Evolutionary conservation across 2,113 vertebrate genomes (phyloP).

Genomic region (Centropus bengalensis): DNA sequence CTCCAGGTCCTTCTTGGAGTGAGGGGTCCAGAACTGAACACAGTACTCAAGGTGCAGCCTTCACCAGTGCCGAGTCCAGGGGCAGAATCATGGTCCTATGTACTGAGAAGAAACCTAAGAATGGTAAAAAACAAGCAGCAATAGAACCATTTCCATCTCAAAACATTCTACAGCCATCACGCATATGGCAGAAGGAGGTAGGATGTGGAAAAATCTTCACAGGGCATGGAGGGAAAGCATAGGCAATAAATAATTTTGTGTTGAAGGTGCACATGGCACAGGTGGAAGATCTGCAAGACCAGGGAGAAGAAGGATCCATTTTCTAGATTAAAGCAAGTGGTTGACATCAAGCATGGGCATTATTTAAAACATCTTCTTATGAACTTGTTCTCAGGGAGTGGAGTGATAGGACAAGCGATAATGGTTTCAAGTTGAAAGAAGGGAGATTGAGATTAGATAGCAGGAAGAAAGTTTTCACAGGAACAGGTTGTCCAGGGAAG

Average conservation of each 20-base stretch:
- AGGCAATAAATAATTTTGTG: not conserved
- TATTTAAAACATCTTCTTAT: not conserved
- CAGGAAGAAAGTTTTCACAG: no score
- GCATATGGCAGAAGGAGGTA: not conserved
- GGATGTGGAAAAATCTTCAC: accelerated
- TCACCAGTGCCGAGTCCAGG: no score
- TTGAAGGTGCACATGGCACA: not conserved
- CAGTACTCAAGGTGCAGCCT: no score
- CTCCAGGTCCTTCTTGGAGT: no score
- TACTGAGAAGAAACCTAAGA: not conserved
- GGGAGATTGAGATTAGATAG: no score
- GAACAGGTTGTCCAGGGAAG: no score
- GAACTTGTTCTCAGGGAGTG: no score
- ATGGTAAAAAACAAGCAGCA: not conserved
- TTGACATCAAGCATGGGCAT: accelerated
- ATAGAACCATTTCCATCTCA: not conserved
- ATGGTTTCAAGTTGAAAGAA: no score
- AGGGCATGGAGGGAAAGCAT: not conserved
- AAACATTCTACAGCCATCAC: not conserved
- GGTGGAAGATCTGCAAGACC: not conserved
- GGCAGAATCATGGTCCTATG: not conserved
- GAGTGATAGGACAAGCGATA: no score
- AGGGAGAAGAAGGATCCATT: not conserved
- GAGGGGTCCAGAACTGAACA: no score
- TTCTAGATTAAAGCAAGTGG: not conserved